These are phyloP conservation scores for Spea hammondii DNA, from an alignment of 2,797 vertebrate genomes.

Conservation along the genomic window DNA sequence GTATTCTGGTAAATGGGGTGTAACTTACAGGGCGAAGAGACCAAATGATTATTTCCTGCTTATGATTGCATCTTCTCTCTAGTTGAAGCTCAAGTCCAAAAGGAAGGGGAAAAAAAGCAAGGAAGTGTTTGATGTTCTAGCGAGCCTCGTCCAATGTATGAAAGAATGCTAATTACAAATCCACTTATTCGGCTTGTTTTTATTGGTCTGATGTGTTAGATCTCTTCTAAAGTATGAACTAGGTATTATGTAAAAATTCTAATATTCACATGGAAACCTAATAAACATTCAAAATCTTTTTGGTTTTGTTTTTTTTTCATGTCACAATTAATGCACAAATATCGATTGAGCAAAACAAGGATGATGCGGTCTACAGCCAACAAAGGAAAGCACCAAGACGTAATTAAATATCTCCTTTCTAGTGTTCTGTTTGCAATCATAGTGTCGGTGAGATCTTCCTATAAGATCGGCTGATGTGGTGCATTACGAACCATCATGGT, in stretches of 20 bases:
- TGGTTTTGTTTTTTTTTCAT: slow-evolving; percentile 46
- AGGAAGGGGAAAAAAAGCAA: slow-evolving; percentile 53
- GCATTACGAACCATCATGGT: too few relatives aligned
- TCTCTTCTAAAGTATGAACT: slow-evolving; percentile 73
- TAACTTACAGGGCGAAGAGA: slow-evolving; percentile 59
- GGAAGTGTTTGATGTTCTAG: slow-evolving; percentile 68
- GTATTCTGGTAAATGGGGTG: slow-evolving; percentile 59
- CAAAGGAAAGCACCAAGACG: too few relatives aligned
- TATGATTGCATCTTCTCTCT: slow-evolving; percentile 71
- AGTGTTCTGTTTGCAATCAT: too few relatives aligned
- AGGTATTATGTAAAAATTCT: slow-evolving; percentile 89
- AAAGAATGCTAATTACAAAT: slow-evolving; percentile 64
- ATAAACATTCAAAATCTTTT: slow-evolving; percentile 76
- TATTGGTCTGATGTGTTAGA: slow-evolving; percentile 71
- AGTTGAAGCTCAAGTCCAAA: slow-evolving; percentile 60
- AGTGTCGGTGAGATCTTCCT: too few relatives aligned
- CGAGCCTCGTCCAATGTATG: slow-evolving; percentile 62
- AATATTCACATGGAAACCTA: slow-evolving; percentile 83
- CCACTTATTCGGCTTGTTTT: slow-evolving; percentile 65
- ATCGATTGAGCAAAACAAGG: too few relatives aligned
- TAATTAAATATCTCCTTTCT: too few relatives aligned
- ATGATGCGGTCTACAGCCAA: too few relatives aligned
- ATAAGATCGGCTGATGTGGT: too few relatives aligned
- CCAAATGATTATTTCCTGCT: slow-evolving; percentile 66
- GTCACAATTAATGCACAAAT: not conserved